Conservation (phyloP, 2,797 vertebrate species). For the Microctenopoma stevenorrisi region DNA sequence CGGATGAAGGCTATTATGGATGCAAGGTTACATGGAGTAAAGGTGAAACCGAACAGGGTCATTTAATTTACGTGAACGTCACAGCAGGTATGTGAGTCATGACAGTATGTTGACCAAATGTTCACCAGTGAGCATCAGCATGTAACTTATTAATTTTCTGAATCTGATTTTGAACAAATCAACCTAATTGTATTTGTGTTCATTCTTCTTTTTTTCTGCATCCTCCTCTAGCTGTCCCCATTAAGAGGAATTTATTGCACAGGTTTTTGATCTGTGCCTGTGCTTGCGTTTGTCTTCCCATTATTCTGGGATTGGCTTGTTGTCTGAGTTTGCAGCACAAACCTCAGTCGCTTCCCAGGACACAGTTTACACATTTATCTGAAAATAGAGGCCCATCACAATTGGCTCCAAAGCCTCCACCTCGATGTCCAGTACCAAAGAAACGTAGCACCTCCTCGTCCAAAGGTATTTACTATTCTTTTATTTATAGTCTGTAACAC, state of each 20-base stretch:
- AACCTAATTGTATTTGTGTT: neutral
- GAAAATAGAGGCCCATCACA: neutral
- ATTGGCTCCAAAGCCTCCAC: constrained; percentile 33
- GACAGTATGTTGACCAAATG: neutral
- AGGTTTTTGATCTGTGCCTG: constrained; percentile 63
- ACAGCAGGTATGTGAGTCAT: constrained; percentile 40
- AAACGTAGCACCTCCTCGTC: constrained; percentile 6
- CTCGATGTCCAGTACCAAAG: constrained; percentile 23
- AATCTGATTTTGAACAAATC: neutral
- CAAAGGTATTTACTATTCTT: constrained; percentile 33
- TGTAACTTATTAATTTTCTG: neutral
- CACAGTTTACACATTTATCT: constrained; percentile 1
- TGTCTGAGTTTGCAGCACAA: constrained; percentile 51
- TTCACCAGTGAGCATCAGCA: neutral
- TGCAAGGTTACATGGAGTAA: constrained; percentile 54
- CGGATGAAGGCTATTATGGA: constrained; percentile 70
- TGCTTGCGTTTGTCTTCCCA: constrained; percentile 58
- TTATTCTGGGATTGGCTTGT: constrained; percentile 62
- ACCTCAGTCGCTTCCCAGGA: constrained; percentile 49
- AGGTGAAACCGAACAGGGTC: constrained; percentile 24
- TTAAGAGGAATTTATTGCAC: constrained; percentile 47
- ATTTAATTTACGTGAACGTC: constrained; percentile 65
- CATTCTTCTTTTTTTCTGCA: neutral
- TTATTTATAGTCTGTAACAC: neutral
- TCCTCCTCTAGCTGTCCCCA: constrained; percentile 25